Conservation (phyloP, 2,797 vertebrate genomes). For the Pelochelys cantorii region DNA sequence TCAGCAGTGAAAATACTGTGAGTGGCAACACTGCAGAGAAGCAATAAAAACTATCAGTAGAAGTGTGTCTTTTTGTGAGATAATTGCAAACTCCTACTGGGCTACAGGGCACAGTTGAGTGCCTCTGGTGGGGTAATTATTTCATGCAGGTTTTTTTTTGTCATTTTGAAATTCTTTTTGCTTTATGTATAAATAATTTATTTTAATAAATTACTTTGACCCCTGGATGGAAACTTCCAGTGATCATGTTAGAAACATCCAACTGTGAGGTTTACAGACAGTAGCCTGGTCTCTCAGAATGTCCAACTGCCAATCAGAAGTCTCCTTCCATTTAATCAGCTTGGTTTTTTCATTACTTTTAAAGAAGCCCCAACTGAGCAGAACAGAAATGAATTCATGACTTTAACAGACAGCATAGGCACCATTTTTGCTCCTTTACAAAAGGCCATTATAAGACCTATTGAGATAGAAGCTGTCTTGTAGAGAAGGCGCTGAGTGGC, state of each 20-base stretch:
- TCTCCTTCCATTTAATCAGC: slow-evolving; percentile 69
- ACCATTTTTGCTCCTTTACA: slow-evolving; percentile 38
- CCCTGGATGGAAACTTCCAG: slow-evolving; percentile 76
- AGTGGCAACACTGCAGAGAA: slow-evolving; percentile 27
- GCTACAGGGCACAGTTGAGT: slow-evolving; percentile 68
- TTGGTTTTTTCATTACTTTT: slow-evolving; percentile 65
- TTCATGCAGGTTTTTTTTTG: slow-evolving; percentile 77
- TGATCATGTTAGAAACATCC: slow-evolving; percentile 76
- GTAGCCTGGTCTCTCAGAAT: slow-evolving; percentile 77
- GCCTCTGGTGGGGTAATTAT: slow-evolving; percentile 79
- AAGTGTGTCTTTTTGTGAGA: slow-evolving; percentile 69
- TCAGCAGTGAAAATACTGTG: slow-evolving; percentile 33
- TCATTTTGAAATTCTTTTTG: slow-evolving; percentile 78
- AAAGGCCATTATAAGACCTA: slow-evolving; percentile 30
- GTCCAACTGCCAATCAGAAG: slow-evolving; percentile 72
- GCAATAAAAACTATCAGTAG: slow-evolving; percentile 59
- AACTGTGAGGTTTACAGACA: slow-evolving; percentile 74
- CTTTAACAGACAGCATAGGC: slow-evolving; percentile 31
- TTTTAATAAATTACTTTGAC: slow-evolving; percentile 81
- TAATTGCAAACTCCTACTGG: slow-evolving; percentile 77
- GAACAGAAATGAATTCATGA: slow-evolving; percentile 66
- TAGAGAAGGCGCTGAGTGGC: not conserved
- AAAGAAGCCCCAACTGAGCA: slow-evolving; percentile 64
- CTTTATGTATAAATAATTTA: slow-evolving; percentile 79
- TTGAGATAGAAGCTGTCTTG: slow-evolving; percentile 38